Evolutionary conservation across 2,888 invertebrate species (phyloP), one percentile per base, ranked within the genome.

Genomic region (Eueremaeus valkanovi): DNA sequence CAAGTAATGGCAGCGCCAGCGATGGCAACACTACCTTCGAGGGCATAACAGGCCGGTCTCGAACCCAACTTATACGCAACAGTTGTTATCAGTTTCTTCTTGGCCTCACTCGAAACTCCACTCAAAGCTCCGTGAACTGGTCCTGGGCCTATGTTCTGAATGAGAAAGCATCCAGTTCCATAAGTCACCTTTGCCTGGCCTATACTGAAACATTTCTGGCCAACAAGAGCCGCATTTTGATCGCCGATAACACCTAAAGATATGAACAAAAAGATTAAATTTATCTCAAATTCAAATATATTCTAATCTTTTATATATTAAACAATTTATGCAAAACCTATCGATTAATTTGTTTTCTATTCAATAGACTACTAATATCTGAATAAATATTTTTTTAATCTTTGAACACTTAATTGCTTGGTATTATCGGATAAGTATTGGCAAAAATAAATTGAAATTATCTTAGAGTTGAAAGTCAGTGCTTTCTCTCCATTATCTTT

Each of bases 141-240:
- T 16, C 76, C 87, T 0, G 88, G 86, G 0, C 99, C 99, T 0
- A 97, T 98, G 83, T 99, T 99, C 84, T 93, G 96, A 0, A 99
- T 86, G 24, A 98, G 85, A 84, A 98, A 98, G 80, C 96, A 96
- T 0, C 96, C 97, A 73, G 95, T 93, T 61, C 83, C 87, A 82
- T 93, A 98, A 0, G 97, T 97, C 83, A 92, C 93, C 85, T 98
- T 98, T 0, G 95, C 93, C 82, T 92, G 90, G 0, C 96, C 96
- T 0, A 90, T 89, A 75, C 89, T 88, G 61, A 95, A 87, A 81
- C 96, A 96, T 83, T 90, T 89, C 83, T 97, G 95, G 0, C 96
- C 97, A 0, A 97, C 89, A 18, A 96, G 84, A 0, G 95, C 93
- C 0, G 96, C 90, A 83, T 96, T 97, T 83, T 99, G 99, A 84